phyloP scores from a whole-genome alignment of 2,113 vertebrate genomes.

The Bos taurus region ARS-UCD2.0 NC_037337.1:60960001-60960500 shows the following conservation, averaged over 20 bases:
- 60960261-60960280: neutral
- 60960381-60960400: neutral
- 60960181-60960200: neutral
- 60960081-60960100: neutral
- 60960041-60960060: neutral
- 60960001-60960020: constrained; percentile 8
- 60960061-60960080: neutral
- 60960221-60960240: neutral
- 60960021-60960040: neutral
- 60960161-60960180: neutral
- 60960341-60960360: neutral
- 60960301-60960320: neutral
- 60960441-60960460: neutral
- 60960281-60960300: neutral
- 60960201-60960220: neutral
- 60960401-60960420: neutral
- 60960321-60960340: neutral
- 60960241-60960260: neutral
- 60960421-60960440: neutral
- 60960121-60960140: neutral
- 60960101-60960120: neutral
- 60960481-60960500: neutral
- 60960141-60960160: neutral
- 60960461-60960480: neutral
- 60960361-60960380: neutral